Conservation (phyloP, 2,113 vertebrate species). For the Zosterops hypoxanthus region DNA sequence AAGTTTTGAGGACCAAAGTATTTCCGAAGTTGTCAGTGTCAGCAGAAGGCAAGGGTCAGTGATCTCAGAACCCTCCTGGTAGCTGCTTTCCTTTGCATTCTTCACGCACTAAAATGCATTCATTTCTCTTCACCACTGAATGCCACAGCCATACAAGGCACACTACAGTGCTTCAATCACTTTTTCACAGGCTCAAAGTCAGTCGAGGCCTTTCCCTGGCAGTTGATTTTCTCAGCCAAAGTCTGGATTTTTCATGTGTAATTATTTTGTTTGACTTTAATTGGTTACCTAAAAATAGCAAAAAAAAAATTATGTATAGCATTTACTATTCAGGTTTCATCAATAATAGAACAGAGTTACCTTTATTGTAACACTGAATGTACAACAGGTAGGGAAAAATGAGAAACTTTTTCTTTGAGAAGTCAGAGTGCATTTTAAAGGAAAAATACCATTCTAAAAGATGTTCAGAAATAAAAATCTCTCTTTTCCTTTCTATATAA, state of each 20-base stretch:
- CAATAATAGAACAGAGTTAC: neutral
- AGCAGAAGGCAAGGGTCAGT: neutral
- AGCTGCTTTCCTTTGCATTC: neutral
- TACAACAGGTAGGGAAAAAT: neutral
- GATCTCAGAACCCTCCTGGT: neutral
- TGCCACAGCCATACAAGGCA: neutral
- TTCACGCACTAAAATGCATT: neutral
- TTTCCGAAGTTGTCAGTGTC: neutral
- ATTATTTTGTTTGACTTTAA: neutral
- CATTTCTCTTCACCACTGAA: neutral
- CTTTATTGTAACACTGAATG: neutral
- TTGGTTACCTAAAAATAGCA: neutral
- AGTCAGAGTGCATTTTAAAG: neutral
- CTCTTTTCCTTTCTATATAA: neutral
- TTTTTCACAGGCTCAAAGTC: fast-evolving
- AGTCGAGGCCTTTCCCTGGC: neutral
- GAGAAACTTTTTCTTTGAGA: neutral
- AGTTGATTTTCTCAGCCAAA: neutral
- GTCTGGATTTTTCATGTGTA: neutral
- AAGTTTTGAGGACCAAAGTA: neutral
- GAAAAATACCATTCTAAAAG: neutral
- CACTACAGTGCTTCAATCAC: fast-evolving
- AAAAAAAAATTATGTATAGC: neutral
- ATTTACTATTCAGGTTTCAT: neutral
- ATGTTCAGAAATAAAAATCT: neutral